Conservation (phyloP, 2,888 invertebrate species). For the Heteromyza rotundicornis region DNA sequence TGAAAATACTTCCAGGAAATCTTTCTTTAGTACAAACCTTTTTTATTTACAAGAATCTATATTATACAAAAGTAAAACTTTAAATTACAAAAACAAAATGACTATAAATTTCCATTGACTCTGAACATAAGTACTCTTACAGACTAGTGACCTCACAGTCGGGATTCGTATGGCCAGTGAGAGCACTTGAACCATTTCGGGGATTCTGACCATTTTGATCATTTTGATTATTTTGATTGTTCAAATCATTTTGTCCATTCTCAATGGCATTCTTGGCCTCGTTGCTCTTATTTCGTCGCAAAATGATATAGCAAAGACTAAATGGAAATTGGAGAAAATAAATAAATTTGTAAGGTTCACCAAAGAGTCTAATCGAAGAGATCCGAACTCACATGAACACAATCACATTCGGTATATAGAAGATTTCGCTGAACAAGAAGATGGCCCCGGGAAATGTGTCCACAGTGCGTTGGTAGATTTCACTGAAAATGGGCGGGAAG, state of each 20-base stretch:
- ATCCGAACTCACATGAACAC: conserved; percentile 55
- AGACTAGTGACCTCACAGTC: conserved; percentile 51
- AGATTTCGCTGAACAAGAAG: conserved; percentile 59
- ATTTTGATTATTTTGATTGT: too few relatives aligned
- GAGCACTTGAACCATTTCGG: too few relatives aligned
- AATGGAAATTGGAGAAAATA: too few relatives aligned
- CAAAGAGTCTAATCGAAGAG: neutral
- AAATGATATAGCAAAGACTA: conserved; percentile 45
- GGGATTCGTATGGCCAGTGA: conserved; percentile 30
- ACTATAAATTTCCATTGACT: neutral
- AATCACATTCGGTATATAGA: conserved; percentile 57
- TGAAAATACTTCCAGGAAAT: too few relatives aligned
- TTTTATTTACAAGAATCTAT: neutral
- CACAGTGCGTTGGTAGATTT: conserved; percentile 52
- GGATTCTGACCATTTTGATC: conserved; percentile 35
- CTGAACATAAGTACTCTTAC: conserved; percentile 25
- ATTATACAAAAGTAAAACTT: neutral
- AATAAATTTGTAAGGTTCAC: too few relatives aligned
- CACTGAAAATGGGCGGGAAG: conserved; percentile 58
- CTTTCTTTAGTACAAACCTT: too few relatives aligned
- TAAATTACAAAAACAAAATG: conserved; percentile 5
- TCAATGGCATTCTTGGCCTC: conserved; percentile 15
- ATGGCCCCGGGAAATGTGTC: conserved; percentile 60
- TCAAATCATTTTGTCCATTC: conserved; percentile 19
- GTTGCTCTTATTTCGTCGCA: conserved; percentile 42